Percentiles rank a stretch among this genome's conserved stretches.
These are phyloP conservation scores for Lutraria rhynchaena DNA, from an alignment of 1,140 invertebrate species.

Conservation along the genomic window DNA sequence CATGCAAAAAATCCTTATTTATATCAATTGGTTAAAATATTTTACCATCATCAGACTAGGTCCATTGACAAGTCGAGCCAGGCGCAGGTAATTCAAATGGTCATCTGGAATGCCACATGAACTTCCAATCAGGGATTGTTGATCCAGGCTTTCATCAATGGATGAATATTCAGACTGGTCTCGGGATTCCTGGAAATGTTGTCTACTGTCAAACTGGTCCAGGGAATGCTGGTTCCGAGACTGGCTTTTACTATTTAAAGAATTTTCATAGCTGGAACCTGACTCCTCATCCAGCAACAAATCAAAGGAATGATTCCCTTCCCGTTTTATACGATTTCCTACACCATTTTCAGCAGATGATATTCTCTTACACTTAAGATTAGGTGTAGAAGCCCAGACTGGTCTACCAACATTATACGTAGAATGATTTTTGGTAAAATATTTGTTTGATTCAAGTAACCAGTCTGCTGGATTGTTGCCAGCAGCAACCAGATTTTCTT, in stretches of 20 bases:
- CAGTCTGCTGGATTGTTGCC: constrained; percentile 43
- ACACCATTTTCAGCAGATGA: background rate
- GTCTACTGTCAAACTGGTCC: constrained; percentile 2
- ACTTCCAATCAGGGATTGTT: constrained; percentile 13
- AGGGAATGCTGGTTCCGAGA: background rate
- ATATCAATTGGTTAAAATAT: too few species aligned
- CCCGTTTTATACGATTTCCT: constrained; percentile 12
- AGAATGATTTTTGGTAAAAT: background rate
- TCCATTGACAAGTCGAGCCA: constrained; percentile 41
- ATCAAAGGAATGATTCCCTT: constrained; percentile 44
- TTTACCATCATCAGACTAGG: constrained; percentile 40
- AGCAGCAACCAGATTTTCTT: constrained; percentile 34
- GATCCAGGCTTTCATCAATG: constrained; percentile 39
- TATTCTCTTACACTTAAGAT: constrained; percentile 35
- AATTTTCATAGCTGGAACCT: background rate
- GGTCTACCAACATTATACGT: background rate
- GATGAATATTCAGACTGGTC: constrained; percentile 38
- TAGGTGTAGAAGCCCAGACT: constrained; percentile 43
- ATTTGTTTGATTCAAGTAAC: constrained; percentile 8
- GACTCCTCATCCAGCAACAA: constrained; percentile 19
- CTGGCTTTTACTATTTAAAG: background rate
- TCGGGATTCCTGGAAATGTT: background rate
- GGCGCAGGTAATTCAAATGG: constrained; percentile 18
- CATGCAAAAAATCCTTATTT: too few species aligned
- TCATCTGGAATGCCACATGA: constrained; percentile 16